These are phyloP conservation scores for Drosophila sechellia DNA, from an alignment of 1,140 invertebrate genomes.

Conservation along the genomic window DNA sequence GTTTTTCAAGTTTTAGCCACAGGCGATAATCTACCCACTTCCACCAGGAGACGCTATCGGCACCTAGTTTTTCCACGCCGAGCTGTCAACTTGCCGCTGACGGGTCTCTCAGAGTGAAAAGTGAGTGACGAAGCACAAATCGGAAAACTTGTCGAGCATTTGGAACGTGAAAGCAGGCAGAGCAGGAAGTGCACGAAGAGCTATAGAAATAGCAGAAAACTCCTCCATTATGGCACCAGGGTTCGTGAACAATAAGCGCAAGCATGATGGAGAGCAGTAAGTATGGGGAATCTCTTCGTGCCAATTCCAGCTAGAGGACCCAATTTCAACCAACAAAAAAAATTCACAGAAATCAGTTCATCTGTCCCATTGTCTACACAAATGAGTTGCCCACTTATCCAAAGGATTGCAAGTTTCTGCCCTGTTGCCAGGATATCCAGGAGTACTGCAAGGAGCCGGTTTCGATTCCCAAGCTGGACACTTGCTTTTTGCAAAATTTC, in stretches of 20 bases:
- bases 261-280: constrained; percentile 28
- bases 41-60: constrained; percentile 1
- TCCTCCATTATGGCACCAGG: constrained; percentile 18
- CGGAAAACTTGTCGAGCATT: constrained; percentile 27
- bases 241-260: constrained; percentile 10
- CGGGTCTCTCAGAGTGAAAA: constrained; percentile 6
- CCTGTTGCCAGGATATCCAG: constrained; percentile 32
- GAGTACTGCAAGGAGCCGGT: constrained; percentile 34
- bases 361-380: constrained; percentile 30
- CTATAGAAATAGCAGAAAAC: background rate
- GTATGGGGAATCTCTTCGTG: constrained; percentile 3
- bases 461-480: constrained; percentile 22
- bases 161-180: background rate
- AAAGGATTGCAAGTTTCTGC: constrained; percentile 41
- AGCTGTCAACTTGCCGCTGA: background rate
- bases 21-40: background rate
- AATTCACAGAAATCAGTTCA: constrained; percentile 29
- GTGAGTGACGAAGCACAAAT: constrained; percentile 30
- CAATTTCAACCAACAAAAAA: background rate
- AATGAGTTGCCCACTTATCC: constrained; percentile 29
- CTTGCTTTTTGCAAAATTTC: constrained; percentile 3
- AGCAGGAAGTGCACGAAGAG: background rate
- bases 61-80: background rate
- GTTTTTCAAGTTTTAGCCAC: background rate
- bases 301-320: background rate